Conservation (phyloP, 1,140 invertebrate species). For the Campoletis sonorensis region DNA sequence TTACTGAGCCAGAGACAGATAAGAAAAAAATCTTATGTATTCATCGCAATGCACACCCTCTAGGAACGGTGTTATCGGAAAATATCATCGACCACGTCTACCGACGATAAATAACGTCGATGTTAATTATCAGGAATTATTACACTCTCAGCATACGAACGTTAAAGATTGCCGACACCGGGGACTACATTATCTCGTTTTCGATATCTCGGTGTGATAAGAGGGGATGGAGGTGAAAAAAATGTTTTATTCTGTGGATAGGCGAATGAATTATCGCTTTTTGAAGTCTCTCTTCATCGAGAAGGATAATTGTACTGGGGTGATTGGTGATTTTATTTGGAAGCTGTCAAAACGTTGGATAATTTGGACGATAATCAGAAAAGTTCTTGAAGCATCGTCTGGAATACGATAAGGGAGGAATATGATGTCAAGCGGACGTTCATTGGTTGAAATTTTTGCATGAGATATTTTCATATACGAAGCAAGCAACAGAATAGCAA, state of each 20-base stretch:
- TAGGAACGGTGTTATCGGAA: conserved; percentile 27
- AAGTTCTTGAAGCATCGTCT: background rate
- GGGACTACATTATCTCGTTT: conserved; percentile 20
- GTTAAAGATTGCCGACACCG: conserved; percentile 29
- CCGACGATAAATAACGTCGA: conserved; percentile 37
- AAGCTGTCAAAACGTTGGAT: background rate
- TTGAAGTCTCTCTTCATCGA: background rate
- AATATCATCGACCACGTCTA: conserved; percentile 40
- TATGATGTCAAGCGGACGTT: background rate
- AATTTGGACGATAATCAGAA: background rate
- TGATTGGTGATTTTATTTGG: too few species aligned
- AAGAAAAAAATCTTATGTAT: background rate
- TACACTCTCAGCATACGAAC: conserved; percentile 10
- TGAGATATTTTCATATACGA: conserved; percentile 6
- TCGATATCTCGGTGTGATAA: conserved; percentile 25
- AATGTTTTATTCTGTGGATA: conserved; percentile 21
- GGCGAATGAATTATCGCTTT: conserved; percentile 24
- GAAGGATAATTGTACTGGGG: too few species aligned
- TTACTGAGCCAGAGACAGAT: background rate
- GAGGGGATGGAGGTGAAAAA: conserved; percentile 16
- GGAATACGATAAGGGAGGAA: background rate
- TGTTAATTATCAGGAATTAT: conserved; percentile 44
- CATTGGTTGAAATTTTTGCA: conserved; percentile 36
- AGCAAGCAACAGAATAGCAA: background rate
- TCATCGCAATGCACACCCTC: background rate